These are phyloP conservation scores for Drosophila recens DNA, from an alignment of 2,888 invertebrate genomes.

Conservation along the genomic window DNA sequence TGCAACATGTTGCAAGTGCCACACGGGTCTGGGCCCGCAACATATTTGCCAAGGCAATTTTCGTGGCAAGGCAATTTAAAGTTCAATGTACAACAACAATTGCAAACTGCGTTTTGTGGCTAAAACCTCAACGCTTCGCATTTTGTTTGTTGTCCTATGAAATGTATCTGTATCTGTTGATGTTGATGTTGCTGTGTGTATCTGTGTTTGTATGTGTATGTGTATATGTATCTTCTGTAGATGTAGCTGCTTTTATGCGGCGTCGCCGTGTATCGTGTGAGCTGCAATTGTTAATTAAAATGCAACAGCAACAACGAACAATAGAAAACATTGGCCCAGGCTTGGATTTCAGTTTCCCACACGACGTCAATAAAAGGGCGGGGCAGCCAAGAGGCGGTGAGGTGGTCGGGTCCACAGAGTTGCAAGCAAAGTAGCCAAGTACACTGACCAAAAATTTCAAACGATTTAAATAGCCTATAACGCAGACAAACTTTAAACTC, in stretches of 20 bases:
- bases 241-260: slow-evolving; percentile 10
- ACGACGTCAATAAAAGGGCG: slow-evolving; percentile 54
- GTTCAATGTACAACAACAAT: slow-evolving; percentile 69
- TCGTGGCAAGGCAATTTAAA: slow-evolving; percentile 59
- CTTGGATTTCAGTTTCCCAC: slow-evolving; percentile 61
- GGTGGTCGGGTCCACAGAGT: background rate
- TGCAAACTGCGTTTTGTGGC: slow-evolving; percentile 50
- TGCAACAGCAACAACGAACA: slow-evolving; percentile 53
- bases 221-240: slow-evolving; percentile 25
- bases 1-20: slow-evolving; percentile 48
- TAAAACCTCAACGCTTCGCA: slow-evolving; percentile 13
- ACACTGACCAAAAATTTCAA: slow-evolving; percentile 10
- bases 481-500: too few species aligned
- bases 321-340: slow-evolving; percentile 60
- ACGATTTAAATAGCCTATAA: background rate
- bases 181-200: slow-evolving; percentile 7
- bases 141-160: slow-evolving; percentile 6
- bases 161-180: slow-evolving; percentile 14
- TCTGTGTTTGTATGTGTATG: slow-evolving; percentile 5
- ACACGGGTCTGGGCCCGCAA: slow-evolving; percentile 29
- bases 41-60: slow-evolving; percentile 46
- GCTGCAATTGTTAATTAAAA: slow-evolving; percentile 69
- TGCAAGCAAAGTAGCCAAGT: slow-evolving; percentile 22
- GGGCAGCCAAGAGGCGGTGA: slow-evolving; percentile 10
- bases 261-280: slow-evolving; percentile 50